phyloP scores from a whole-genome alignment of 1,140 invertebrate species.

The Hydropsyche tenuis region DNA sequence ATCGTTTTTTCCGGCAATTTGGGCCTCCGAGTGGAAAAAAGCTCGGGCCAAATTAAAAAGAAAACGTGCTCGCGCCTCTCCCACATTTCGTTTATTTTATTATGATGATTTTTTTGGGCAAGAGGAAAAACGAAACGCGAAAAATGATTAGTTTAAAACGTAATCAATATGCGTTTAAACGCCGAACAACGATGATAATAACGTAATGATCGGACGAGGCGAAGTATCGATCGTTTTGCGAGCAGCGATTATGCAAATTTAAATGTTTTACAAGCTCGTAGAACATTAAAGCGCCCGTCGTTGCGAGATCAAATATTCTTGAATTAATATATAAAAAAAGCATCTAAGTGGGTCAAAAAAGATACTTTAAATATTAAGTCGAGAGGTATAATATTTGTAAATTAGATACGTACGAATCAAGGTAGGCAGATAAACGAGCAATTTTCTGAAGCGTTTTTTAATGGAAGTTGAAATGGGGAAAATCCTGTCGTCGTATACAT shows the following conservation, averaged over 20 bases:
- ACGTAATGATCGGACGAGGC: neutral
- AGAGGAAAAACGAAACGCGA: neutral
- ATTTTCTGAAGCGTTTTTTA: neutral
- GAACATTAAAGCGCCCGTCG: neutral
- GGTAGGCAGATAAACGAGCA: neutral
- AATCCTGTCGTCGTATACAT: neutral
- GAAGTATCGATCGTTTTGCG: constrained; percentile 5
- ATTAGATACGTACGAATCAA: neutral
- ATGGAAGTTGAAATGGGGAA: neutral
- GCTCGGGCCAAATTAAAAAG: constrained; percentile 1
- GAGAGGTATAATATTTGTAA: neutral
- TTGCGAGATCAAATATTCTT: too few species aligned
- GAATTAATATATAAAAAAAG: neutral
- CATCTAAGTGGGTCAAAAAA: neutral
- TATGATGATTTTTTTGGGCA: neutral
- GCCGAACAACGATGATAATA: neutral
- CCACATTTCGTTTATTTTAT: too few species aligned
- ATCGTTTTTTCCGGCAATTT: constrained; percentile 18
- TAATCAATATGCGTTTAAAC: neutral
- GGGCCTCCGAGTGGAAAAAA: neutral
- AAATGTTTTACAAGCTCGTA: constrained; percentile 14
- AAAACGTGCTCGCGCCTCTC: constrained; percentile 8
- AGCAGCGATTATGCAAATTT: constrained; percentile 25
- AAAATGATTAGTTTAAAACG: constrained; percentile 18
- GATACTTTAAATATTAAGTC: neutral